Base-by-base conservation (phyloP, 2,888 invertebrate species). In the Melanostoma mellinum region DNA sequence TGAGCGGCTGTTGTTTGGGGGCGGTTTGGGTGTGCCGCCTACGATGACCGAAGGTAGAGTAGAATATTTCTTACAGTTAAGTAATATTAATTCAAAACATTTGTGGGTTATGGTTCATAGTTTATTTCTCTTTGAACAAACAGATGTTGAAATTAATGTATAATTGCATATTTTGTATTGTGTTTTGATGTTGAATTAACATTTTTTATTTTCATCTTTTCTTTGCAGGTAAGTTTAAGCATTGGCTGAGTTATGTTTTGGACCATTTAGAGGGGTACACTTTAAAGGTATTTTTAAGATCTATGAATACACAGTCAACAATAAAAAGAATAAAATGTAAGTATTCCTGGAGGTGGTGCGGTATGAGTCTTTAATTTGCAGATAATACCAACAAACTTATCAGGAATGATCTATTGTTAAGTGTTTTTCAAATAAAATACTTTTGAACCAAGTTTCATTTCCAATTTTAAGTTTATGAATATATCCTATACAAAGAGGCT, bases 191-290 rank as follows among this genome's bases (percentile, higher is more conserved):
- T 44, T 30, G 69, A 71, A 50, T 32, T 79, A 75, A 78, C 35
- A 61, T 67, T 71, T 44, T 55, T 9, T 42, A 48, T 67, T 46
- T 65, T 56, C 20, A 20, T 20, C 35, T 40, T 63, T 69, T 67
- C 56, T 60, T 74, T 84, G 32, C 69, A 84, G 84, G 84, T 84
- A 84, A 84, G 84, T 81, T 48, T 63, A 20, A 38, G 0, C 46
- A 4, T 33, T 32, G 55, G 8, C 48, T 10, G 10, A 2, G 3
- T 50, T 32, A 8, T 3, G 8, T 20, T 20, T 20, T 20, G 20
- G 20, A 20, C 20, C 4, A n/a, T 33, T 20, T 20, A 20, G 20
- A 20, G 20, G 48, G 69, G 69, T 61, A 30, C 20, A 20, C 20
- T 20, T 20, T 20, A 20, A 1, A 76, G 9, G 56, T 48, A 56